Evolutionary conservation across 1,140 invertebrate genomes (phyloP).

Genomic region (Camponotus vicinus): DNA sequence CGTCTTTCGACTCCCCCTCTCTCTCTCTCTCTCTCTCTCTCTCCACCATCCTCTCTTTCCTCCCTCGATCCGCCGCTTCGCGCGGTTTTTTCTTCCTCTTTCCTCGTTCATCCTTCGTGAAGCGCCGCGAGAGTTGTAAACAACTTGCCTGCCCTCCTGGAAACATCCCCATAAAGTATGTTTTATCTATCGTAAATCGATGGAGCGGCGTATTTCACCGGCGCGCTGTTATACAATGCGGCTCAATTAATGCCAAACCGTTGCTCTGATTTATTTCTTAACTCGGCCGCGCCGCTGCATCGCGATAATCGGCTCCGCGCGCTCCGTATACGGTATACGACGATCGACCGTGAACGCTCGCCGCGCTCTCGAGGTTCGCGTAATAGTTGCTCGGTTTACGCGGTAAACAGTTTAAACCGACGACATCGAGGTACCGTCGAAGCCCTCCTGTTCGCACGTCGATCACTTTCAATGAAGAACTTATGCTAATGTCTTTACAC

Average conservation of each 20-base stretch:
- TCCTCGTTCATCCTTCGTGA: slow-evolving; percentile 42
- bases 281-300: slow-evolving; percentile 72
- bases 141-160: slow-evolving; percentile 78
- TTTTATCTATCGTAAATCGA: slow-evolving; percentile 86
- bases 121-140: slow-evolving; percentile 78
- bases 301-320: slow-evolving; percentile 69
- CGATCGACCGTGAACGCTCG: slow-evolving; percentile 54
- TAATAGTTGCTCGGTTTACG: slow-evolving; percentile 57
- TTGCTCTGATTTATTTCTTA: slow-evolving; percentile 85
- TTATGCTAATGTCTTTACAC: slow-evolving; percentile 19
- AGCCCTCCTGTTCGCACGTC: slow-evolving; percentile 22
- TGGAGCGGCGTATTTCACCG: slow-evolving; percentile 83
- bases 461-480: slow-evolving; percentile 47
- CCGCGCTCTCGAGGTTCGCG: slow-evolving; percentile 49
- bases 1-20: neutral
- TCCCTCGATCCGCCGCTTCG: slow-evolving; percentile 4
- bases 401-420: slow-evolving; percentile 66
- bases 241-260: slow-evolving; percentile 86
- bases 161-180: slow-evolving; percentile 85
- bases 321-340: slow-evolving; percentile 69
- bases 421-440: slow-evolving; percentile 50
- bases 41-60: slow-evolving; percentile 6
- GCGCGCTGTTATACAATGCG: slow-evolving; percentile 82
- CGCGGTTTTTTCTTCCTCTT: neutral
- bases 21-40: neutral